These are phyloP conservation scores for Hypomecis atomaria DNA, from an alignment of 2,888 invertebrate species.

Conservation along the genomic window DNA sequence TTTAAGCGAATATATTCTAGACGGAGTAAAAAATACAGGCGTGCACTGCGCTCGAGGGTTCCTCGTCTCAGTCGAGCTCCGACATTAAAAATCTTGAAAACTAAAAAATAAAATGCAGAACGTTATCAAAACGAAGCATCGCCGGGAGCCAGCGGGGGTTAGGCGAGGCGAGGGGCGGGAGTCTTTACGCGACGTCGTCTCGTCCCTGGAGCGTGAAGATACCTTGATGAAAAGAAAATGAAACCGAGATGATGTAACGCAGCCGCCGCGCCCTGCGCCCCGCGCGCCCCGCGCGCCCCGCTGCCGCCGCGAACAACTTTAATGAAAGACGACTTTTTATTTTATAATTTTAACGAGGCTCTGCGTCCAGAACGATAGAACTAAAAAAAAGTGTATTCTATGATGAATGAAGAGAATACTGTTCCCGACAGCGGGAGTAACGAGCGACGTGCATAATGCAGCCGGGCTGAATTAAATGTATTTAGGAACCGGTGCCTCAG, in stretches of 20 bases:
- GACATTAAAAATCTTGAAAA: conserved; percentile 37
- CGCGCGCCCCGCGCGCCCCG: conserved; percentile 4
- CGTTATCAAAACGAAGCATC: conserved; percentile 60
- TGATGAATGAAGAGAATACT: conserved; percentile 19
- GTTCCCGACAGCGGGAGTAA: conserved; percentile 8
- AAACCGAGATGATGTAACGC: conserved; percentile 58
- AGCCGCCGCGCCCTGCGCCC: conserved; percentile 37
- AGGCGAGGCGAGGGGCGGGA: conserved; percentile 24
- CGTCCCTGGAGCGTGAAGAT: conserved; percentile 68
- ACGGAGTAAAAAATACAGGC: no score
- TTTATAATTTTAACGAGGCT: conserved; percentile 50
- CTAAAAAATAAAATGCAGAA: conserved; percentile 57
- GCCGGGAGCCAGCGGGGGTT: conserved; percentile 19
- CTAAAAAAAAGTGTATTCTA: conserved; percentile 25
- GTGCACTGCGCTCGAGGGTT: conserved; percentile 3
- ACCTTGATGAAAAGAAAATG: conserved; percentile 78
- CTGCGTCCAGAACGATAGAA: conserved; percentile 13
- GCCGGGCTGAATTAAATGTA: not conserved
- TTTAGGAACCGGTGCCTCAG: no score
- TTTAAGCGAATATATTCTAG: no score
- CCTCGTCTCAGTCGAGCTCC: conserved; percentile 46
- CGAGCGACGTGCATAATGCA: conserved; percentile 1
- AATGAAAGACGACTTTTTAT: conserved; percentile 41
- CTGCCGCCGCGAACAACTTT: conserved; percentile 32
- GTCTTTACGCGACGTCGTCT: conserved; percentile 24